phyloP scores from a whole-genome alignment of 2,888 invertebrate genomes.

The Lissocephala sabroskyi region DNA sequence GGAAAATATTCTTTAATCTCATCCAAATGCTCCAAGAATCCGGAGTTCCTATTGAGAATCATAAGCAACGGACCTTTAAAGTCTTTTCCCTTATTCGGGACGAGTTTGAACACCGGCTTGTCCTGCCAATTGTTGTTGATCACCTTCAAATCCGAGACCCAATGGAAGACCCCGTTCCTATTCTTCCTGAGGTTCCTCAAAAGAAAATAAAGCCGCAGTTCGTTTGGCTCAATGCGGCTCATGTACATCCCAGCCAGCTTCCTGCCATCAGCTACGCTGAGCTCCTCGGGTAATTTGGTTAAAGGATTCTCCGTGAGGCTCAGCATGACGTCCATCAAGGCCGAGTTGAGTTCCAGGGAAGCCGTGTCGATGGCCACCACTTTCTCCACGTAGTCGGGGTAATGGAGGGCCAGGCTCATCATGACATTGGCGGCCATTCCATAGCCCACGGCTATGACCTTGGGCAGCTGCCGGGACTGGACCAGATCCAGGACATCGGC shows the following conservation, averaged over 20 bases:
- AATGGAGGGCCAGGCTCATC: slow-evolving; percentile 4
- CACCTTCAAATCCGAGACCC: slow-evolving; percentile 1
- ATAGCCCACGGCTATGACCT: background rate
- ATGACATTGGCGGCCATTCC: background rate
- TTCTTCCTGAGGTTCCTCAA: slow-evolving; percentile 1
- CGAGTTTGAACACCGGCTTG: no score
- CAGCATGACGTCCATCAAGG: background rate
- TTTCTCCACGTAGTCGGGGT: background rate
- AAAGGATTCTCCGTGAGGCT: background rate
- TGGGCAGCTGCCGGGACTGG: background rate
- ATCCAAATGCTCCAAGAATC: no score
- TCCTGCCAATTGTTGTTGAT: no score
- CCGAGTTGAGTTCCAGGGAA: background rate
- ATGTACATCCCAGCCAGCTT: background rate
- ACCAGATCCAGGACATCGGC: slow-evolving; percentile 1
- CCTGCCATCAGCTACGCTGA: background rate
- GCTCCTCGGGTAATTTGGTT: background rate
- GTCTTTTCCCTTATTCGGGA: no score
- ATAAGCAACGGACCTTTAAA: no score
- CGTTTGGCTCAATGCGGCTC: no score
- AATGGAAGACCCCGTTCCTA: slow-evolving; percentile 2
- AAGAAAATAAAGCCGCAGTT: no score
- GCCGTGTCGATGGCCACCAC: slow-evolving; percentile 1
- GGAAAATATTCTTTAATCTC: slow-evolving; percentile 5
- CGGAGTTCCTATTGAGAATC: no score